A percentile compares a stretch with the other conserved stretches of the same genome.
Conservation (phyloP, 2,888 invertebrate species). For the Bunonema sp. region DNA sequence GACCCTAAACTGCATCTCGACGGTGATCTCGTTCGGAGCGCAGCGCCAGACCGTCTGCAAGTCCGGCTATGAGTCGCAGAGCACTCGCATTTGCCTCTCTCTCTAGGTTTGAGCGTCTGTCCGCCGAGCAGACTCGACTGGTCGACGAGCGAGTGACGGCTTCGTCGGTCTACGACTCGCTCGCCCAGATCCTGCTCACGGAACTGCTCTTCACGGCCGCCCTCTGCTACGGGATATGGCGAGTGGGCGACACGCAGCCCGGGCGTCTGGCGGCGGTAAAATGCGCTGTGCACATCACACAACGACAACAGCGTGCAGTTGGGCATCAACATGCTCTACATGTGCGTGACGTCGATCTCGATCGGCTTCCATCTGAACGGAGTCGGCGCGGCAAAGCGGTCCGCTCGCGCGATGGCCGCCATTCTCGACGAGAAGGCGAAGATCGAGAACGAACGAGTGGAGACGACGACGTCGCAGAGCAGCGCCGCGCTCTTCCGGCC, state of each 20-base stretch:
- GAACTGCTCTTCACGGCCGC: slow-evolving; percentile 40
- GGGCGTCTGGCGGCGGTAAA: slow-evolving; percentile 32
- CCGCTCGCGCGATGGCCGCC: slow-evolving; percentile 26
- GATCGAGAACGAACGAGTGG: slow-evolving; percentile 1
- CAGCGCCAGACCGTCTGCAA: slow-evolving; percentile 38
- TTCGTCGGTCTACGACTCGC: slow-evolving; percentile 36
- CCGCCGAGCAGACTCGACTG: slow-evolving; percentile 22
- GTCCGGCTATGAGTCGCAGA: slow-evolving; percentile 10
- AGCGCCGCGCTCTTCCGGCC: neutral
- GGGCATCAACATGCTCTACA: slow-evolving; percentile 38
- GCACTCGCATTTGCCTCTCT: neutral
- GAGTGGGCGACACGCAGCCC: slow-evolving; percentile 30
- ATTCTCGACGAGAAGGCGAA: slow-evolving; percentile 11
- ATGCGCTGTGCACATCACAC: neutral
- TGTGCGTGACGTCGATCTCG: slow-evolving; percentile 36
- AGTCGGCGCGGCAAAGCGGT: slow-evolving; percentile 25
- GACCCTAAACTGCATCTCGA: slow-evolving; percentile 36
- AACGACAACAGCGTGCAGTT: slow-evolving; percentile 9
- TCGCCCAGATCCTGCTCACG: slow-evolving; percentile 38
- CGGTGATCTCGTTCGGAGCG: slow-evolving; percentile 39
- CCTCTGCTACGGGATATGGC: slow-evolving; percentile 35
- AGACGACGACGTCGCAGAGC: slow-evolving; percentile 3
- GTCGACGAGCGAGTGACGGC: slow-evolving; percentile 34
- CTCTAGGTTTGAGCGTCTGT: slow-evolving; percentile 27
- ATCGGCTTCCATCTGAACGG: slow-evolving; percentile 42